A percentile compares a stretch with the other conserved stretches of the same genome.
Evolutionary conservation across 2,888 invertebrate species (phyloP).

Genomic region (Chesias legatella): DNA sequence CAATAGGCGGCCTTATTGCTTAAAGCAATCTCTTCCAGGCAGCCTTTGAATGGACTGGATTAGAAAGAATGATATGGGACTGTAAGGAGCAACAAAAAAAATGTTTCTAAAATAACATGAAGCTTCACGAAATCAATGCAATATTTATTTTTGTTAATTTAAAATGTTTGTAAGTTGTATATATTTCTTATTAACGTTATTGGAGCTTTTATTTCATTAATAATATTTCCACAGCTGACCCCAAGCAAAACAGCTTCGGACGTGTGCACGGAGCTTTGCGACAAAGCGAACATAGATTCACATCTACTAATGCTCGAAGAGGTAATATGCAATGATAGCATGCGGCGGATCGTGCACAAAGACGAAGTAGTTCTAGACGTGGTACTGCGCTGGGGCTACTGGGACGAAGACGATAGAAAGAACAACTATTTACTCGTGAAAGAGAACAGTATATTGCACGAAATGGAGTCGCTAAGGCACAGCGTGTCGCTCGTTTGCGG

Average conservation of each 20-base stretch:
- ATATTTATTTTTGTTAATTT: too few relatives aligned
- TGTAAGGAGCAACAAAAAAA: too few relatives aligned
- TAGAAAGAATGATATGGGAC: too few relatives aligned
- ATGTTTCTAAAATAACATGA: too few relatives aligned
- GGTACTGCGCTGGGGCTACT: slow-evolving; percentile 91
- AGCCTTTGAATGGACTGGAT: too few relatives aligned
- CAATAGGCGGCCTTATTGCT: too few relatives aligned
- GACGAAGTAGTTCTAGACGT: slow-evolving; percentile 85
- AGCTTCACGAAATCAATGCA: too few relatives aligned
- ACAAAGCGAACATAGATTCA: slow-evolving; percentile 82
- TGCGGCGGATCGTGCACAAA: slow-evolving; percentile 89
- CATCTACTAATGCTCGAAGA: slow-evolving; percentile 90
- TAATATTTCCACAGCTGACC: slow-evolving; percentile 77
- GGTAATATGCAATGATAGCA: slow-evolving; percentile 86
- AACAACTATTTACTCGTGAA: slow-evolving; percentile 88
- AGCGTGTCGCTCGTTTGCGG: slow-evolving; percentile 84
- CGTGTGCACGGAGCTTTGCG: slow-evolving; percentile 85
- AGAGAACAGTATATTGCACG: slow-evolving; percentile 70
- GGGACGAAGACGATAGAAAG: slow-evolving; percentile 92
- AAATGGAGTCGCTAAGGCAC: slow-evolving; percentile 75
- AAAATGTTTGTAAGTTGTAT: too few relatives aligned
- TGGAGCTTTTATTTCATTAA: not conserved
- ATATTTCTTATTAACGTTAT: too few relatives aligned
- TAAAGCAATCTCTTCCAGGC: too few relatives aligned
- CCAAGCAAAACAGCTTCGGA: slow-evolving; percentile 89